Conservation (phyloP, 2,113 vertebrate genomes). For the Ophthalmolycus amberensis region DNA sequence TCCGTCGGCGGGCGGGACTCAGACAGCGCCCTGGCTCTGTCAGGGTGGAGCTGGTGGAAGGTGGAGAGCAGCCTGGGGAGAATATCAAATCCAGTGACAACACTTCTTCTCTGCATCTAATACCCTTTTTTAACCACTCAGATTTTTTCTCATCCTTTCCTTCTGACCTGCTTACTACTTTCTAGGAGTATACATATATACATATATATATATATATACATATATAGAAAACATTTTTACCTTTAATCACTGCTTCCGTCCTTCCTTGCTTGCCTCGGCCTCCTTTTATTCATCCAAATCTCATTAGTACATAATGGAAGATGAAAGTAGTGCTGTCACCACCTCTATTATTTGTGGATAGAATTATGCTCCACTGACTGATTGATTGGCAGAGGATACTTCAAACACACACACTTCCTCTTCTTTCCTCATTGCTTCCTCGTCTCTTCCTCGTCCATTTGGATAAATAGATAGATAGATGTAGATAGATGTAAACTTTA, state of each 20-base stretch:
- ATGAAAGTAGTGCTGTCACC: constrained; percentile 43
- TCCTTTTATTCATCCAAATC: constrained; percentile 47
- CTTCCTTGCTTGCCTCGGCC: constrained; percentile 7
- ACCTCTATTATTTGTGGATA: constrained; percentile 46
- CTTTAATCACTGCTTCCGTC: neutral
- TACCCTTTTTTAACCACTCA: neutral
- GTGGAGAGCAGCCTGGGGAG: constrained; percentile 34
- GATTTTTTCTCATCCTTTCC: neutral
- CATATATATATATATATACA: too few relatives aligned
- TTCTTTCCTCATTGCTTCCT: neutral
- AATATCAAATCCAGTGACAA: constrained; percentile 8
- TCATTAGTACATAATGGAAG: constrained; percentile 51
- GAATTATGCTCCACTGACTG: constrained; percentile 17
- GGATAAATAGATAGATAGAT: too few relatives aligned
- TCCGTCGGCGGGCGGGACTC: constrained; percentile 18
- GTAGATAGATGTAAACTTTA: too few relatives aligned
- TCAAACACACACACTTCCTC: constrained; percentile 13
- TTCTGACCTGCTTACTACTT: neutral
- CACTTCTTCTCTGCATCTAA: neutral
- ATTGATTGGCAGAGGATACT: constrained; percentile 45
- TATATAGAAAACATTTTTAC: too few relatives aligned
- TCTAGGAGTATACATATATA: neutral
- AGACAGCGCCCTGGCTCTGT: constrained; percentile 14
- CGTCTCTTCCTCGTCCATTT: neutral
- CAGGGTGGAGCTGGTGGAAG: constrained; percentile 21